Conservation (phyloP, 2,797 vertebrate species). For the Sebastes alutus region DNA sequence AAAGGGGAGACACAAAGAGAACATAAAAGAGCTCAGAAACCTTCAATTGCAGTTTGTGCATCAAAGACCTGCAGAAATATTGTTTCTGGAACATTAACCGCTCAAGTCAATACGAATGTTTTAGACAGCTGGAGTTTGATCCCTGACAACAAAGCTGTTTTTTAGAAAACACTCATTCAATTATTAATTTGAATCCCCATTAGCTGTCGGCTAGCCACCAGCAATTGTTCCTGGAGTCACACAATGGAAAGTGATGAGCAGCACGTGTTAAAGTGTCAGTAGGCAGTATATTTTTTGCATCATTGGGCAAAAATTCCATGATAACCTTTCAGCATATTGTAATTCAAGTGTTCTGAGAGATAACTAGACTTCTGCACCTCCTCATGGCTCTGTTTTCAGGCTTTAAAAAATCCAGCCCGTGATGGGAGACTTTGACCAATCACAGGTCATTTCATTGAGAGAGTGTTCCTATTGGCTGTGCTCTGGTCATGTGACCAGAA, state of each 20-base stretch:
- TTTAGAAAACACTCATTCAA: constrained; percentile 39
- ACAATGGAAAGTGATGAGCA: constrained; percentile 29
- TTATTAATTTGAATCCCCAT: constrained; percentile 54
- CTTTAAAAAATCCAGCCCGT: too few species aligned
- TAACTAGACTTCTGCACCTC: too few species aligned
- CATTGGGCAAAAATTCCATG: too few species aligned
- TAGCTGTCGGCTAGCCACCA: constrained; percentile 43
- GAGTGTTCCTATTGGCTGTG: too few species aligned
- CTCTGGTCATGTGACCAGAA: too few species aligned
- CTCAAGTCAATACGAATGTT: constrained; percentile 35
- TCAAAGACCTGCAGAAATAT: constrained; percentile 54
- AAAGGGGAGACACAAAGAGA: constrained; percentile 28
- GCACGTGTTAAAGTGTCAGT: background rate
- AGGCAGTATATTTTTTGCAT: accelerated
- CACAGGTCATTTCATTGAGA: too few species aligned
- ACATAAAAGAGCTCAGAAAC: constrained; percentile 48
- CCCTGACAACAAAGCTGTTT: constrained; percentile 45
- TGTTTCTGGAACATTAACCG: constrained; percentile 48
- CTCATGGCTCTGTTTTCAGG: too few species aligned
- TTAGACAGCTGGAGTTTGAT: constrained; percentile 43
- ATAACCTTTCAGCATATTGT: too few species aligned
- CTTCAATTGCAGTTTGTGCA: constrained; percentile 53
- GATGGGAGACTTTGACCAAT: too few species aligned
- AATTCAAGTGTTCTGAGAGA: too few species aligned
- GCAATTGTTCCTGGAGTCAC: constrained; percentile 40